Evolutionary conservation across 1,140 invertebrate species (phyloP).

Genomic region (Myzus persicae): DNA sequence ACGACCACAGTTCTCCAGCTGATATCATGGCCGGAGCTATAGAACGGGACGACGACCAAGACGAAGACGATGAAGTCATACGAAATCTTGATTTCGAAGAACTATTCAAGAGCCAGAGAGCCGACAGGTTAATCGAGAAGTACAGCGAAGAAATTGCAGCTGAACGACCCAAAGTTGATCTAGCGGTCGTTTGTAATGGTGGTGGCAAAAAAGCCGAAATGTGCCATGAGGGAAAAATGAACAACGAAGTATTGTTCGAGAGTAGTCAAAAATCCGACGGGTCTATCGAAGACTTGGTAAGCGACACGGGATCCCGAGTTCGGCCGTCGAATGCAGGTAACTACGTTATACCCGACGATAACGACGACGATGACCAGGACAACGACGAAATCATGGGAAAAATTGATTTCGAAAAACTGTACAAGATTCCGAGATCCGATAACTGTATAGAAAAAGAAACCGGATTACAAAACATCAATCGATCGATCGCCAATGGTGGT

Average conservation of each 20-base stretch:
- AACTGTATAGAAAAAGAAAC: background rate
- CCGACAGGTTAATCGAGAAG: background rate
- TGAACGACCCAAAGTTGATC: background rate
- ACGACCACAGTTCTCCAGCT: background rate
- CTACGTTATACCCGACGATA: background rate
- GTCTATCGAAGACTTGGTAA: too few relatives aligned
- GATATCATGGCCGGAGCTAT: background rate
- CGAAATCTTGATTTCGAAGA: conserved; percentile 20
- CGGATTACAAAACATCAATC: background rate
- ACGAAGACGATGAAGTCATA: background rate
- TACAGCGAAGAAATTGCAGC: background rate
- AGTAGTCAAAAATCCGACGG: too few relatives aligned
- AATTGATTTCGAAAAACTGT: background rate
- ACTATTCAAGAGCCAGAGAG: conserved; percentile 33
- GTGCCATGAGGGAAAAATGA: background rate
- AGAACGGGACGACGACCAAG: too few relatives aligned
- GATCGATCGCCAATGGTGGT: background rate
- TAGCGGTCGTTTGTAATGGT: background rate
- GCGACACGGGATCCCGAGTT: background rate
- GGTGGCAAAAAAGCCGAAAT: background rate
- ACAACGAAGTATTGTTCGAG: background rate
- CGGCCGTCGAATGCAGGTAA: background rate
- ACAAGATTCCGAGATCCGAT: background rate
- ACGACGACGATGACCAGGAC: background rate
- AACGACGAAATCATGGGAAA: background rate